Evolutionary conservation across 1,140 invertebrate species (phyloP).

Genomic region (Radopholus similis): DNA sequence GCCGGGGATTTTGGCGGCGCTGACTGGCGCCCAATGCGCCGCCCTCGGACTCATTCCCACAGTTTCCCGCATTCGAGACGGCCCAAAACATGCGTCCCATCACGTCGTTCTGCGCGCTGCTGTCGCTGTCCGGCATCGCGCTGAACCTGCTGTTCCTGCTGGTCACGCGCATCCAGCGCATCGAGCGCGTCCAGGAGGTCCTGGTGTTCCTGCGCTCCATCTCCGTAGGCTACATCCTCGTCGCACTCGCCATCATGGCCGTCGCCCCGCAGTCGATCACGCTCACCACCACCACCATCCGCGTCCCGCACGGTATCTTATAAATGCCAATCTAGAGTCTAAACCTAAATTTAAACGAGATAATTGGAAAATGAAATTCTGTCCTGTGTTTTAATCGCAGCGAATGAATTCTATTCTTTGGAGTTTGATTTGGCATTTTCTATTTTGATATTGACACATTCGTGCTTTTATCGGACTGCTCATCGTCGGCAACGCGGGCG

Average conservation of each 20-base stretch:
- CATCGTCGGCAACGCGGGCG: constrained; percentile 4
- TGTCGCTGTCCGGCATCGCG: neutral
- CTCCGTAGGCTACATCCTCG: constrained; percentile 13
- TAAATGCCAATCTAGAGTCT: too few relatives aligned
- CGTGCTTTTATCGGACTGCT: too few relatives aligned
- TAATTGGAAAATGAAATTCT: too few relatives aligned
- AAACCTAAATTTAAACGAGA: too few relatives aligned
- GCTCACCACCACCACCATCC: neutral
- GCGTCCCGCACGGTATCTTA: constrained; percentile 17
- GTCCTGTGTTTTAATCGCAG: too few relatives aligned
- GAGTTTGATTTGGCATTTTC: too few relatives aligned
- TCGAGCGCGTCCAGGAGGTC: constrained; percentile 12
- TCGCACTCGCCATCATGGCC: constrained; percentile 11
- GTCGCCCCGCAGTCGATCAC: constrained; percentile 16
- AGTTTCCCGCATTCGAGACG: too few relatives aligned
- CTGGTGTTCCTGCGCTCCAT: constrained; percentile 12
- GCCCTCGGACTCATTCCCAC: too few relatives aligned
- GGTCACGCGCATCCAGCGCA: constrained; percentile 7
- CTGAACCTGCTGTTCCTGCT: constrained; percentile 17
- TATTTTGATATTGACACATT: too few relatives aligned
- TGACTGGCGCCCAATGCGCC: too few relatives aligned
- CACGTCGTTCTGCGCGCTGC: constrained; percentile 4
- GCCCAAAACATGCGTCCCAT: constrained; percentile 14
- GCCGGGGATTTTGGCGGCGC: too few relatives aligned
- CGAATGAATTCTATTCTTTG: too few relatives aligned